Percentiles rank a stretch among this genome's conserved stretches.
These are phyloP conservation scores for Myathropa florea DNA, from an alignment of 2,888 invertebrate genomes.

Conservation along the genomic window DNA sequence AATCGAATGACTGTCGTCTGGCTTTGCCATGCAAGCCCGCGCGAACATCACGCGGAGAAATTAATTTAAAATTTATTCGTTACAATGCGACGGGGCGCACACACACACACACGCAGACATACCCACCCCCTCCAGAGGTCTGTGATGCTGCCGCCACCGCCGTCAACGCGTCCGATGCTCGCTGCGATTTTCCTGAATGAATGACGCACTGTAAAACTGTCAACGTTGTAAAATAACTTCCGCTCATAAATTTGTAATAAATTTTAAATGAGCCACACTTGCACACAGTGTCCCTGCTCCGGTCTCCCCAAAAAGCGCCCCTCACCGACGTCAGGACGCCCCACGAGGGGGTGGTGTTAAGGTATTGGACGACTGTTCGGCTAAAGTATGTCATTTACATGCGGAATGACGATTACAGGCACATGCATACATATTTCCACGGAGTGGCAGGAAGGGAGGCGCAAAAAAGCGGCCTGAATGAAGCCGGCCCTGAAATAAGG, in stretches of 20 bases:
- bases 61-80: constrained; percentile 65
- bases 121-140: neutral
- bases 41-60: constrained; percentile 50
- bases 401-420: constrained; percentile 40
- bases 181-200: constrained; percentile 57
- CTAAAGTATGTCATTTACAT: constrained; percentile 64
- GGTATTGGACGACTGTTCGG: neutral
- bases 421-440: neutral
- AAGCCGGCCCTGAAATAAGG: constrained; percentile 13
- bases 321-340: constrained; percentile 25
- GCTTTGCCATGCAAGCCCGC: constrained; percentile 8
- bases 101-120: neutral
- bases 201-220: constrained; percentile 70
- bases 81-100: constrained; percentile 16
- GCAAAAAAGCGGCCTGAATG: neutral
- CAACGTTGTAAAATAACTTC: constrained; percentile 70
- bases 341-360: neutral
- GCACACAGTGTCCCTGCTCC: constrained; percentile 4
- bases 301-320: neutral
- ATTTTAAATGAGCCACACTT: constrained; percentile 69
- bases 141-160: neutral
- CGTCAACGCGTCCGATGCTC: constrained; percentile 14
- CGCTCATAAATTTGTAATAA: constrained; percentile 70
- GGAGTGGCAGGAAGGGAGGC: neutral
- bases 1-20: constrained; percentile 53